These are phyloP conservation scores for Phainopepla nitens DNA, from an alignment of 2,113 vertebrate species.

Conservation along the genomic window DNA sequence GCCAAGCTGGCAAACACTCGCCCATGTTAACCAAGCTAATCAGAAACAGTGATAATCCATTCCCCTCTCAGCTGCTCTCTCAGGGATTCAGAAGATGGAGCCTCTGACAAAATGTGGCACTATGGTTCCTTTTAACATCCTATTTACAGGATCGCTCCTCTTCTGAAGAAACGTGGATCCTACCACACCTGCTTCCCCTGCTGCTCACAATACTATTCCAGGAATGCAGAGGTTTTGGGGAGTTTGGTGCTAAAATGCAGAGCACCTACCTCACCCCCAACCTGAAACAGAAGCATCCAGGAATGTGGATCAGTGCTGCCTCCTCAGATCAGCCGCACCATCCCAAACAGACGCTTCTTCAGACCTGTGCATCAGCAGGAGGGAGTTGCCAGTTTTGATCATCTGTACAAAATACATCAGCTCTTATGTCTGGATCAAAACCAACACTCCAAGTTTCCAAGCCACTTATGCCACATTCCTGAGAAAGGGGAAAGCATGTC, in stretches of 20 bases:
- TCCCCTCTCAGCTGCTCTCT: conserved; percentile 42
- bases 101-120: neutral
- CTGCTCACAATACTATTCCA: conserved; percentile 53
- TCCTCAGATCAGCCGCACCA: conserved; percentile 68
- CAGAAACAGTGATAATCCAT: neutral
- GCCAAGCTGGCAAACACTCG: neutral
- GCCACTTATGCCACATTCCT: conserved; percentile 51
- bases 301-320: conserved; percentile 69
- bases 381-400: conserved; percentile 70
- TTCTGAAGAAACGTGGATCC: conserved; percentile 40
- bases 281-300: conserved; percentile 69
- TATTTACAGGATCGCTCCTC: conserved; percentile 15
- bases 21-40: conserved; percentile 10
- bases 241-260: conserved; percentile 70
- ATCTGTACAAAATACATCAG: conserved; percentile 70
- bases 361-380: conserved; percentile 66
- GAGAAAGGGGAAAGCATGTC: conserved; percentile 27
- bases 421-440: conserved; percentile 69
- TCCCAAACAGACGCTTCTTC: conserved; percentile 69
- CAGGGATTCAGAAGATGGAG: conserved; percentile 41
- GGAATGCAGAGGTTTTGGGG: conserved; percentile 65
- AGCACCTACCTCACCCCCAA: conserved; percentile 69
- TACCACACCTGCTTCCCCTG: conserved; percentile 26
- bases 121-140: neutral
- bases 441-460: conserved; percentile 53